Evolutionary conservation across 1,140 invertebrate species (phyloP).

Genomic region (Dinothrombium tinctorium): DNA sequence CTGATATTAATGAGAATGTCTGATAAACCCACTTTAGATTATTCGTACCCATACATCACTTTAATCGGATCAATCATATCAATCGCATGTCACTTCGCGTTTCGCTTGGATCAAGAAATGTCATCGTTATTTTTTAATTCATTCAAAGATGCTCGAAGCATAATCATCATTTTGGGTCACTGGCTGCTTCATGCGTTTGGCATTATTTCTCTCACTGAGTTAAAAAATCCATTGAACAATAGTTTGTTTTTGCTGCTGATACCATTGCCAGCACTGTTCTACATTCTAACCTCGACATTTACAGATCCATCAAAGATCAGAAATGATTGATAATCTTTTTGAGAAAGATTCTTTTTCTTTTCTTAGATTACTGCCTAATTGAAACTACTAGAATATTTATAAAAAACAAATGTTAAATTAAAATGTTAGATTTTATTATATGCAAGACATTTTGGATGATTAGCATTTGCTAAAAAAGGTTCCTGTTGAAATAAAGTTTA

Average conservation of each 20-base stretch:
- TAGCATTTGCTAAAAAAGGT: too few relatives aligned
- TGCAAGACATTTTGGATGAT: too few relatives aligned
- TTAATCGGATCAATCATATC: conserved; percentile 76
- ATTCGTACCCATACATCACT: conserved; percentile 76
- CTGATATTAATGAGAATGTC: conserved; percentile 1
- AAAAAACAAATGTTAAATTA: too few relatives aligned
- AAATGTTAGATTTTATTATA: too few relatives aligned
- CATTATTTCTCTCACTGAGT: conserved; percentile 52
- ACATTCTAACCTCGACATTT: conserved; percentile 71
- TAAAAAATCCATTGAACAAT: conserved; percentile 36
- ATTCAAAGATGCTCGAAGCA: conserved; percentile 52
- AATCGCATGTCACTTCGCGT: conserved; percentile 72
- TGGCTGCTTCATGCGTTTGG: conserved; percentile 84
- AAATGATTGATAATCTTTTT: too few relatives aligned
- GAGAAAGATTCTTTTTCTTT: too few relatives aligned
- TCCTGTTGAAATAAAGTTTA: too few relatives aligned
- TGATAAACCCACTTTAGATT: conserved; percentile 43
- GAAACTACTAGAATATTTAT: too few relatives aligned
- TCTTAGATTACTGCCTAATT: too few relatives aligned
- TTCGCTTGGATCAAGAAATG: conserved; percentile 55
- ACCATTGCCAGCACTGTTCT: conserved; percentile 71
- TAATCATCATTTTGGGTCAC: conserved; percentile 63
- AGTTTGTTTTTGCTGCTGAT: conserved; percentile 47
- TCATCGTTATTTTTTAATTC: conserved; percentile 46
- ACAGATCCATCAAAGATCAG: too few relatives aligned